These are phyloP conservation scores for Drosophila macrospina DNA, from an alignment of 2,888 invertebrate species.

Conservation along the genomic window DNA sequence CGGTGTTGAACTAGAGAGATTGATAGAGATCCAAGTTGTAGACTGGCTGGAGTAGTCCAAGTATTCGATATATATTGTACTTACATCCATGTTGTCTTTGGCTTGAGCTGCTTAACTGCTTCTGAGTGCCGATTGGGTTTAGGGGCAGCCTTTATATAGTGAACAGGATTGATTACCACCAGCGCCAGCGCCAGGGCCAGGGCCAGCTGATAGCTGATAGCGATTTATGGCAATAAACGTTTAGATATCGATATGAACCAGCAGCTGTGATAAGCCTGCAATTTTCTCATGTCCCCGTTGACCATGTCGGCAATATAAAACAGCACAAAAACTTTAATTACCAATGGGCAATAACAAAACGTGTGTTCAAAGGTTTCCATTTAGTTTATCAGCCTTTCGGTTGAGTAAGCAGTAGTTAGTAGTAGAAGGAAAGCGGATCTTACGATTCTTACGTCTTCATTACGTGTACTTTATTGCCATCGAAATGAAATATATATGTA, in stretches of 20 bases:
- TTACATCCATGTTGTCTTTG: constrained; percentile 66
- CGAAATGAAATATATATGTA: constrained; percentile 7
- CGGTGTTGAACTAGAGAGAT: constrained; percentile 88
- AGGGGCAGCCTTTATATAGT: constrained; percentile 40
- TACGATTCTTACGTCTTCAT: constrained; percentile 8
- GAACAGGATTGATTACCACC: neutral
- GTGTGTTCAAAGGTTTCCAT: constrained; percentile 43
- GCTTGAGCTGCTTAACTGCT: constrained; percentile 35
- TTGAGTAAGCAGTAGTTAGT: constrained; percentile 30
- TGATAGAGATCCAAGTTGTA: neutral
- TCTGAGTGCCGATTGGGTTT: constrained; percentile 42
- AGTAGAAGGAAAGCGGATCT: neutral
- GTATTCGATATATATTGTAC: constrained; percentile 29
- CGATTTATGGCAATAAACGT: constrained; percentile 35
- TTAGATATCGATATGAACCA: constrained; percentile 45
- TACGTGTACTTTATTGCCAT: constrained; percentile 39
- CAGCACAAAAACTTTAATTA: constrained; percentile 39
- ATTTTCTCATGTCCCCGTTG: constrained; percentile 16
- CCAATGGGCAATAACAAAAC: constrained; percentile 12
- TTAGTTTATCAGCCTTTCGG: constrained; percentile 19
- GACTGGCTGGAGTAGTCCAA: neutral
- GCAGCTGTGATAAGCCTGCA: constrained; percentile 43
- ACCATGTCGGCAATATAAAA: constrained; percentile 36
- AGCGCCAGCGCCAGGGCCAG: too few species aligned
- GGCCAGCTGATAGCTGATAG: constrained; percentile 36